A percentile compares a stretch with the other conserved stretches of the same genome.
Evolutionary conservation across 2,113 vertebrate species (phyloP).

Genomic region (Ciconia stormi): DNA sequence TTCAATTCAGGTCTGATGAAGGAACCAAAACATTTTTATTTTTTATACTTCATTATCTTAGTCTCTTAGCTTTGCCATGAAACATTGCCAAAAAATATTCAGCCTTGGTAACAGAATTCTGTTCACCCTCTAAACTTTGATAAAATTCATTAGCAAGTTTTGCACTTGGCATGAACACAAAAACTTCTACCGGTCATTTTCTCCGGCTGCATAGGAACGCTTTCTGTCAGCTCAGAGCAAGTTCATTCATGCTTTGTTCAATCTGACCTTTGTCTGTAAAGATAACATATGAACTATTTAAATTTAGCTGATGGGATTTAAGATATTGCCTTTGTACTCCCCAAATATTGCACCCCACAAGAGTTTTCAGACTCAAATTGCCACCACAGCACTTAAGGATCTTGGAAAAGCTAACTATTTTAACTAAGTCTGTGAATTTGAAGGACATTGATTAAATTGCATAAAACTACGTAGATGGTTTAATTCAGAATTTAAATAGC

Average conservation of each 20-base stretch:
- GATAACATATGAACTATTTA: neutral
- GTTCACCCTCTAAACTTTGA: neutral
- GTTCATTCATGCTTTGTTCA: neutral
- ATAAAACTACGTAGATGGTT: neutral
- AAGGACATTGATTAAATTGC: neutral
- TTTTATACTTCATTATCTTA: neutral
- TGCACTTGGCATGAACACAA: neutral
- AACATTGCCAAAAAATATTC: neutral
- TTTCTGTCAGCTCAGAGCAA: neutral
- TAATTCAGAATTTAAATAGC: neutral
- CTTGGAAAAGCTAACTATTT: neutral
- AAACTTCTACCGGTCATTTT: neutral
- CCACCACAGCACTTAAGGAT: neutral
- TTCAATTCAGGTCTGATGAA: neutral
- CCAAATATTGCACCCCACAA: neutral
- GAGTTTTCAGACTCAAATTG: neutral
- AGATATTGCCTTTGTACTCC: neutral
- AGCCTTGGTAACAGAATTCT: neutral
- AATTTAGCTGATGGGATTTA: neutral
- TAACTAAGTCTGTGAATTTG: neutral
- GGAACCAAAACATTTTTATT: neutral
- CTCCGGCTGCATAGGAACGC: neutral
- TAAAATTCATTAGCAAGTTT: neutral
- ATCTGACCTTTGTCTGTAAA: neutral
- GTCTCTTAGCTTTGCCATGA: neutral